Evolutionary conservation across 2,888 invertebrate genomes (phyloP), one percentile per base, ranked within the genome.

Genomic region (Oithona nana): DNA sequence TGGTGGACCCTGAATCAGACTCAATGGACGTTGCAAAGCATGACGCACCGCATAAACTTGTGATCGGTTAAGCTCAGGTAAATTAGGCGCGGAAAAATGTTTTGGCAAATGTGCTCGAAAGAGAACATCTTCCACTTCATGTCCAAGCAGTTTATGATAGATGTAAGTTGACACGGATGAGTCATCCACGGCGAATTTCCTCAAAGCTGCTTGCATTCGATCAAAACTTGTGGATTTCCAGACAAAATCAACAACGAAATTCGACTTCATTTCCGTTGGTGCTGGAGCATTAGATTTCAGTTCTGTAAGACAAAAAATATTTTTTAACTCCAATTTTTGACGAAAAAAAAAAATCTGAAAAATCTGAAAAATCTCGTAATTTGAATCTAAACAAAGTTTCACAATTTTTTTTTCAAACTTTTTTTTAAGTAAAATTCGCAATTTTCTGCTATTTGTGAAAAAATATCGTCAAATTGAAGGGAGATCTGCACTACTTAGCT

Each of bases 171-270:
- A 97, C 0, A 98, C 95, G 0, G 94, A 94, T 1, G 85, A 83
- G 69, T 95, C 93, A 71, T 97, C 95, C 51, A 93, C 88, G 1
- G 95, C 93, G 74, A 98, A 95, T 72, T 89, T 89, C 61, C 88
- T 82, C 65, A 98, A 75, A 0, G 97, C 94, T 59, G 88, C 79
- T 71, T 93, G 89, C 95, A 98, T 98, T 88, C 82, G 30, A 74
- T 95, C 95, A 74, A 97, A 97, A 28, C 92, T 92, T 1, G 95
- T 97, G 67, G 94, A 92, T 74, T 97, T 97, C 97, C 95, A 97
- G 59, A 97, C 95, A 73, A 95, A 98, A 74, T 99, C 97, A 3
- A 97, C 92, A 0, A 92, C 89, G 75, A 95, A 99, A 75, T 92
- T 93, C 67, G 88, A 88, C 57, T 86, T 86, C 73, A 89, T 89